Conservation (phyloP, 2,113 vertebrate genomes). For the Cheirogaleus medius region DNA sequence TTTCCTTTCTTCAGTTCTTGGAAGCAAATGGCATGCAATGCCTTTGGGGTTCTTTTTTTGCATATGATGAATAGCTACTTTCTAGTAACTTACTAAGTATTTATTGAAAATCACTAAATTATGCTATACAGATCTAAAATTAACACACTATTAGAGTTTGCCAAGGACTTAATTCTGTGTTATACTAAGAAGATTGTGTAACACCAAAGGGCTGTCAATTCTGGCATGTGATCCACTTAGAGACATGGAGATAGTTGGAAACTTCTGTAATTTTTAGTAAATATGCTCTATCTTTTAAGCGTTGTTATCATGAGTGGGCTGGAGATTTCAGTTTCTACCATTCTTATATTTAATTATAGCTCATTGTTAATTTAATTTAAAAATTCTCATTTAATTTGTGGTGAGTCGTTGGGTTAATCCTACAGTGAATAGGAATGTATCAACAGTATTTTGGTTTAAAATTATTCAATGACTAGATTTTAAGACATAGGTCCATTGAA, state of each 20-base stretch:
- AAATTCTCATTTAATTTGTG: constrained; percentile 20
- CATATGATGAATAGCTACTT: not conserved
- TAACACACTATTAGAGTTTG: not conserved
- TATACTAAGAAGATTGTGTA: not conserved
- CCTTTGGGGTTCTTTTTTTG: not conserved
- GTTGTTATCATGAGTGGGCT: not conserved
- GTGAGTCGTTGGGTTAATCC: not conserved
- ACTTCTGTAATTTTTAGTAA: not conserved
- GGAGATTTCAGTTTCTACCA: not conserved
- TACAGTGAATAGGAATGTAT: not conserved
- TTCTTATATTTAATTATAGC: constrained; percentile 34
- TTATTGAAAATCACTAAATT: constrained; percentile 42
- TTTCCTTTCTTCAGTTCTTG: not conserved
- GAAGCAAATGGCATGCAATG: not conserved
- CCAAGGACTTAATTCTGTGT: not conserved
- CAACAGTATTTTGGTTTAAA: not conserved
- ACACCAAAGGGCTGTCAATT: not conserved
- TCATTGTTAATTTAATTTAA: constrained; percentile 18
- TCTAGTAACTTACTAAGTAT: not conserved
- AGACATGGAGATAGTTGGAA: not conserved
- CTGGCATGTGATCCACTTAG: not conserved
- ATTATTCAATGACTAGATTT: constrained; percentile 8
- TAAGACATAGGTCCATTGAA: not conserved
- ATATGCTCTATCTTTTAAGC: not conserved
- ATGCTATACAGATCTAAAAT: not conserved